Conservation (phyloP, 2,888 invertebrate species). For the Polyommatus iphigenia region DNA sequence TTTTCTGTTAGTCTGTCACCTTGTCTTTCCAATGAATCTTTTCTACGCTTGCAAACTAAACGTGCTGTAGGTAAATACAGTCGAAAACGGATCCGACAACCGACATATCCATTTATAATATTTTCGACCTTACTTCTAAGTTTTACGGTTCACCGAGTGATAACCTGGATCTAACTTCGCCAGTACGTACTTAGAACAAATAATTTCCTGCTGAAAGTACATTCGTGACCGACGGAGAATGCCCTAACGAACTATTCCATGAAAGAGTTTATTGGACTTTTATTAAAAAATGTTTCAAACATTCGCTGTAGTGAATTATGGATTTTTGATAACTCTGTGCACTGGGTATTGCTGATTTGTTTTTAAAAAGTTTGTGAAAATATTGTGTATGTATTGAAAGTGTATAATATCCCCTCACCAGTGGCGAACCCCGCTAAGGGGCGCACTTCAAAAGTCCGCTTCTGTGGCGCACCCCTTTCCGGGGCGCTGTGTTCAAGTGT, state of each 20-base stretch:
- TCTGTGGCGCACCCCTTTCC: too few relatives aligned
- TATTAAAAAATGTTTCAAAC: conserved; percentile 19
- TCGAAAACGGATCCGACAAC: neutral
- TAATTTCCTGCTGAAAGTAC: conserved; percentile 19
- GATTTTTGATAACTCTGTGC: neutral
- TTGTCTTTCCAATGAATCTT: neutral
- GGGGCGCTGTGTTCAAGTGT: too few relatives aligned
- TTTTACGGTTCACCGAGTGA: neutral
- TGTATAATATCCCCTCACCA: too few relatives aligned
- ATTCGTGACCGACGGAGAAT: conserved; percentile 22
- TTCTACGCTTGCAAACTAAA: neutral
- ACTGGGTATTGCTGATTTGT: too few relatives aligned
- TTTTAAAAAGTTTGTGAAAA: too few relatives aligned
- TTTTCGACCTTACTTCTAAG: neutral
- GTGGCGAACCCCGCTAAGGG: too few relatives aligned
- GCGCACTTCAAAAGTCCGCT: too few relatives aligned
- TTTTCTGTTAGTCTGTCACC: too few relatives aligned
- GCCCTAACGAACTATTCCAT: conserved; percentile 8
- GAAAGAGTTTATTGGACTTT: neutral
- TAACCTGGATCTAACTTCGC: neutral
- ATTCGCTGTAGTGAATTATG: conserved; percentile 2
- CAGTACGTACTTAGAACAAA: neutral
- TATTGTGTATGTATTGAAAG: too few relatives aligned
- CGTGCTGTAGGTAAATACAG: neutral
- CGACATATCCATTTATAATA: neutral